phyloP scores from a whole-genome alignment of 1,140 invertebrate species.

The Varroa destructor region DNA sequence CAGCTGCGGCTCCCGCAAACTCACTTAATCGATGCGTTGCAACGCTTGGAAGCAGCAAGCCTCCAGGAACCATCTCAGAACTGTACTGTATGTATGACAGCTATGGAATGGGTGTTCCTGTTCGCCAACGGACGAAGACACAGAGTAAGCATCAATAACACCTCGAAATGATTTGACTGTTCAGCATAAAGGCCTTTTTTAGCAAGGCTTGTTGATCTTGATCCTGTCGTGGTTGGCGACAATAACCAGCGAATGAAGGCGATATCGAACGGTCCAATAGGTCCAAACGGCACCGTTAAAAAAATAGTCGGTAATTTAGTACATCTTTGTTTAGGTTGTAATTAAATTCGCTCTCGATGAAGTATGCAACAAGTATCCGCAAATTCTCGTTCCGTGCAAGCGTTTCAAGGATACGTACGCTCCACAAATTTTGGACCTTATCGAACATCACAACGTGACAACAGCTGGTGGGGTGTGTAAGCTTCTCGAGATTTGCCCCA shows the following conservation, averaged over 20 bases:
- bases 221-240: no score
- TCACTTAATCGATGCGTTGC: no score
- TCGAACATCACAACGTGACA: constrained; percentile 7
- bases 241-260: no score
- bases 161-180: no score
- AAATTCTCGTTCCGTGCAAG: constrained; percentile 25
- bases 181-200: no score
- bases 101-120: constrained; percentile 18
- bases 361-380: constrained; percentile 27
- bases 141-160: constrained; percentile 7
- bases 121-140: constrained; percentile 26
- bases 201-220: no score
- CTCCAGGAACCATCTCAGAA: neutral
- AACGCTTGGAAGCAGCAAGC: no score
- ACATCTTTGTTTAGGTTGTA: constrained; percentile 1
- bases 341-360: constrained; percentile 18
- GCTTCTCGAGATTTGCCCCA: constrained; percentile 1
- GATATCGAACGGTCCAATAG: no score
- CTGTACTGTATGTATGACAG: constrained; percentile 21
- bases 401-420: constrained; percentile 25
- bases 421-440: constrained; percentile 20
- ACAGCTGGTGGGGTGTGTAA: constrained; percentile 16
- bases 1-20: no score
- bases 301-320: no score
- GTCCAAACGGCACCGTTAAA: no score